Evolutionary conservation across 2,888 invertebrate species (phyloP).

Genomic region (Amblyjoppa proteus): DNA sequence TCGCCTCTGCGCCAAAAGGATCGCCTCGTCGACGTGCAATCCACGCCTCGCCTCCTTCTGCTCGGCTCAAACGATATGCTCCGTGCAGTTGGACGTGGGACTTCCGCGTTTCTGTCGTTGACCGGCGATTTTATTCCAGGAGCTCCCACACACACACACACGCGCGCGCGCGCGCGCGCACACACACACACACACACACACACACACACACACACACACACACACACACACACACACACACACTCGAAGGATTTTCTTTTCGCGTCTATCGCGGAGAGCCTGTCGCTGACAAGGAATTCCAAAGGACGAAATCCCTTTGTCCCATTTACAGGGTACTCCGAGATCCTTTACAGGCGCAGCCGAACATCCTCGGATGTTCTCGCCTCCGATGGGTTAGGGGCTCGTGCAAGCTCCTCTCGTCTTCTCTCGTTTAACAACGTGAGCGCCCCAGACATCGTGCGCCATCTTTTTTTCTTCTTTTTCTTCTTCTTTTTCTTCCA

Average conservation of each 20-base stretch:
- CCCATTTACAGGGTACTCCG: conserved; percentile 40
- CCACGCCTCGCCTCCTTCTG: conserved; percentile 12
- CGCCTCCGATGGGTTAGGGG: conserved; percentile 4
- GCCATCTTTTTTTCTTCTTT: conserved; percentile 6
- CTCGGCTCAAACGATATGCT: conserved; percentile 37
- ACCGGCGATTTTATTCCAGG: neutral
- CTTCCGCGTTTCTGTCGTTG: conserved; percentile 13
- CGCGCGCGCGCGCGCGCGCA: no score
- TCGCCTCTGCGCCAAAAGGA: neutral
- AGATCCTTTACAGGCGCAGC: conserved; percentile 30
- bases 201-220: neutral
- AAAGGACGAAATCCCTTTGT: conserved; percentile 53
- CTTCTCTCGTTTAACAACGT: conserved; percentile 23
- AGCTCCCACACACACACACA: neutral
- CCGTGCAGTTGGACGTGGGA: neutral
- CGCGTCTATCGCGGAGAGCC: conserved; percentile 17
- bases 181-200: neutral
- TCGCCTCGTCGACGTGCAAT: neutral
- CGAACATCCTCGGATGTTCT: conserved; percentile 21
- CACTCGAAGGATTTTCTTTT: neutral
- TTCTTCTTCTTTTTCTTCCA: conserved; percentile 5
- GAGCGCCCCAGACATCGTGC: neutral
- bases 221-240: neutral
- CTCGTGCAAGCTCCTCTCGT: neutral
- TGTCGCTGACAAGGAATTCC: conserved; percentile 53